These are phyloP conservation scores for Leucophora obtusa DNA, from an alignment of 2,888 invertebrate species.

Conservation along the genomic window DNA sequence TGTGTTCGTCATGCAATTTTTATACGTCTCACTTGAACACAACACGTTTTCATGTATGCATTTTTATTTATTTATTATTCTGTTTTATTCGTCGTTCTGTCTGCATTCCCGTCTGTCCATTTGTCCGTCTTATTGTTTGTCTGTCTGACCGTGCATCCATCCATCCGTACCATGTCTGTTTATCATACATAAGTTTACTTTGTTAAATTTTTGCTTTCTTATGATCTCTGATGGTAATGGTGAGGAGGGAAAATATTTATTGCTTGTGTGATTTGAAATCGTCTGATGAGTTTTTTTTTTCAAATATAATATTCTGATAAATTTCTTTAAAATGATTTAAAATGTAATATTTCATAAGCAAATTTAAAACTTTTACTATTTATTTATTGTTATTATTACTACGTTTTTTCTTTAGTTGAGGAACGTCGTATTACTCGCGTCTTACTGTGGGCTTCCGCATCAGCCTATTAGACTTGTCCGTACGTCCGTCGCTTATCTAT, in stretches of 20 bases:
- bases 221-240: constrained; percentile 9
- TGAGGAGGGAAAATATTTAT: too few relatives aligned
- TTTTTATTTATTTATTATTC: constrained; percentile 22
- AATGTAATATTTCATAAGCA: neutral
- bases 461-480: constrained; percentile 46
- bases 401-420: neutral
- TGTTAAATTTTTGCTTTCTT: constrained; percentile 23
- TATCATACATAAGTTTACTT: constrained; percentile 31
- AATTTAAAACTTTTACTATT: constrained; percentile 22
- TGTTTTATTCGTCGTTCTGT: constrained; percentile 33
- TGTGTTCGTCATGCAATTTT: constrained; percentile 56
- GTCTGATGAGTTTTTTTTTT: constrained; percentile 4
- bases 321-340: constrained; percentile 19
- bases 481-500: constrained; percentile 52
- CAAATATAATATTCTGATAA: neutral
- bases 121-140: neutral
- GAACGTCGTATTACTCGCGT: constrained; percentile 20
- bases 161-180: constrained; percentile 17
- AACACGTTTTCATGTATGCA: constrained; percentile 50
- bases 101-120: constrained; percentile 12
- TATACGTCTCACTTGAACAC: constrained; percentile 45
- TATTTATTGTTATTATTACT: constrained; percentile 4
- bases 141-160: neutral
- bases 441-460: constrained; percentile 50
- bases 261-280: neutral